Evolutionary conservation across 2,113 vertebrate species (phyloP).

Genomic region (Genyomyrus donnyi): DNA sequence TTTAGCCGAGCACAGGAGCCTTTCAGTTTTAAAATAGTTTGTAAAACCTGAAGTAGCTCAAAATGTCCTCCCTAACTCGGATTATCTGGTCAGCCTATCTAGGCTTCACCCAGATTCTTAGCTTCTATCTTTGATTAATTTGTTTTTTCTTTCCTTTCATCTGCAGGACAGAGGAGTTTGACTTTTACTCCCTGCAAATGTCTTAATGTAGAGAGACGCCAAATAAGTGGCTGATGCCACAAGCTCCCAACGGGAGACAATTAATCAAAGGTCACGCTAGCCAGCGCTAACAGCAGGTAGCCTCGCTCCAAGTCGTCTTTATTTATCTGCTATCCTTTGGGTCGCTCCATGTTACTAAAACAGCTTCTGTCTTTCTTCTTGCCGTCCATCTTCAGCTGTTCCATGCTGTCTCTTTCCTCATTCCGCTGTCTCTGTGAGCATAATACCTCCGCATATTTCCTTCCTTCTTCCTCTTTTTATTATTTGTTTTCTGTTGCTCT

Average conservation of each 20-base stretch:
- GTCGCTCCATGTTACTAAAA: background rate
- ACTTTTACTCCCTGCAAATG: background rate
- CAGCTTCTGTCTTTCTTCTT: background rate
- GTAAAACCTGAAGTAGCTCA: background rate
- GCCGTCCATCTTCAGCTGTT: background rate
- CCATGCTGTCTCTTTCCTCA: background rate
- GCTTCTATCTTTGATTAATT: background rate
- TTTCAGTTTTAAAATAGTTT: background rate
- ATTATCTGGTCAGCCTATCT: background rate
- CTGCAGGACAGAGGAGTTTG: background rate
- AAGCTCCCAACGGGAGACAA: background rate
- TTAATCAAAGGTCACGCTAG: constrained; percentile 13
- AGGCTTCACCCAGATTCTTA: background rate
- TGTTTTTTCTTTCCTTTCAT: background rate
- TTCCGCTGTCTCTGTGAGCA: background rate
- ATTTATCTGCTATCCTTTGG: background rate
- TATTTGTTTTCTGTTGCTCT: background rate
- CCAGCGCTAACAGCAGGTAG: background rate
- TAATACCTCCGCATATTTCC: background rate
- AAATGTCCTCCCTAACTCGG: background rate
- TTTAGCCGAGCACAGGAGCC: background rate
- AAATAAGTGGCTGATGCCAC: background rate
- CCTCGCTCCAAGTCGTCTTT: background rate
- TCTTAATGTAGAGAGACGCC: background rate
- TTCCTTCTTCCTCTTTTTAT: background rate